phyloP scores from a whole-genome alignment of 2,113 vertebrate species.

The Clarias macrocephalus region DNA sequence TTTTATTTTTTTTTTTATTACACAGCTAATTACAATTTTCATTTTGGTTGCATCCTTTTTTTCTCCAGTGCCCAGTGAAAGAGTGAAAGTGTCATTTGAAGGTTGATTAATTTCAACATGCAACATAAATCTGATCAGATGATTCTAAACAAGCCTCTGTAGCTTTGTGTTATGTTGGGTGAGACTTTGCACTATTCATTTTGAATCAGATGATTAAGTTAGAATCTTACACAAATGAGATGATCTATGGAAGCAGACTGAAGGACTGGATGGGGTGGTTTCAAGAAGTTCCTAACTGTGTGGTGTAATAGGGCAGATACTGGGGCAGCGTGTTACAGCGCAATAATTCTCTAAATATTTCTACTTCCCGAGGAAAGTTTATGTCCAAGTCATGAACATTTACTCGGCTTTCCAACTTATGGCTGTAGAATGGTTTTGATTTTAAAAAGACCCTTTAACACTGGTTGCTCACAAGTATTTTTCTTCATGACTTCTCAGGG shows the following conservation, averaged over 20 bases:
- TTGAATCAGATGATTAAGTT: conserved; percentile 11
- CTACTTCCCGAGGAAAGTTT: not conserved
- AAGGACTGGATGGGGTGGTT: not conserved
- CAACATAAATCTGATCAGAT: conserved; percentile 20
- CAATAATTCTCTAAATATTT: not conserved
- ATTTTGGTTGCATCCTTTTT: conserved; percentile 14
- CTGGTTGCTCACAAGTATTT: not conserved
- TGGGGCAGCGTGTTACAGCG: not conserved
- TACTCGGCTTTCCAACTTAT: not conserved
- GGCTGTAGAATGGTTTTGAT: not conserved
- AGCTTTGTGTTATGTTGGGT: not conserved
- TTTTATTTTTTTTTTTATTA: not conserved
- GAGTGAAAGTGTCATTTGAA: conserved; percentile 7
- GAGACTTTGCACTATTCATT: conserved; percentile 24
- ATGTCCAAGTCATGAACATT: not conserved
- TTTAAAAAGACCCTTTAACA: not conserved
- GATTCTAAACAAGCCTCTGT: conserved; percentile 19
- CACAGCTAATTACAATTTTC: conserved; percentile 41
- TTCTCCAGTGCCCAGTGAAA: not conserved
- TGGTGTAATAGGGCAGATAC: not conserved
- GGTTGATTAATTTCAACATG: conserved; percentile 12
- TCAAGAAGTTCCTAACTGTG: not conserved
- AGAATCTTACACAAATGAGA: conserved; percentile 17
- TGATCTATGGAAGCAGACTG: not conserved
- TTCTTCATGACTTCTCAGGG: not conserved